A percentile compares a stretch with the other conserved stretches of the same genome.
phyloP scores from a whole-genome alignment of 2,797 vertebrate species.

The Tragopan temminckii region DNA sequence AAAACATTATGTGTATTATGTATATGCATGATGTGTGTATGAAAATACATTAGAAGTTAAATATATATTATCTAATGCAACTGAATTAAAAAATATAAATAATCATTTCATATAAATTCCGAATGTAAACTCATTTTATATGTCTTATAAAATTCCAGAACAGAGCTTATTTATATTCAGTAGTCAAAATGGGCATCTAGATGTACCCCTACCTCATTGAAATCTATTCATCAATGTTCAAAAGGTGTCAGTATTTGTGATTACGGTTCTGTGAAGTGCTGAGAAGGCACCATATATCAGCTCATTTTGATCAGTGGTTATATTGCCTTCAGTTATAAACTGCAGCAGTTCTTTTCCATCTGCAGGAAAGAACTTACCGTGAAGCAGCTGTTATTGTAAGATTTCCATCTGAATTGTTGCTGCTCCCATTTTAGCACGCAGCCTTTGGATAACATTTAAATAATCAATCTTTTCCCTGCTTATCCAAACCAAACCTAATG shows the following conservation, averaged over 20 bases:
- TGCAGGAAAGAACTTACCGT: neutral
- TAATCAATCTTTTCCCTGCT: conserved; percentile 44
- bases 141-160: neutral
- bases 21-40: neutral
- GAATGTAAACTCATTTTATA: neutral
- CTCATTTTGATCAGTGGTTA: conserved; percentile 16
- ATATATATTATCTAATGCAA: neutral
- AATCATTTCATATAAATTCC: neutral
- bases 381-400: conserved; percentile 10
- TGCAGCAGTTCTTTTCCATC: conserved; percentile 10
- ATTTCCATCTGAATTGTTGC: conserved; percentile 20
- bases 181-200: conserved; percentile 10
- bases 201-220: neutral
- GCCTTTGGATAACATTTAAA: conserved; percentile 12
- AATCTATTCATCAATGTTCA: conserved; percentile 9
- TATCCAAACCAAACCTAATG: neutral
- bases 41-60: neutral
- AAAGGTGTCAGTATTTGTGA: neutral
- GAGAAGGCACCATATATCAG: conserved; percentile 27
- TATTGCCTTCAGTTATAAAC: conserved; percentile 43
- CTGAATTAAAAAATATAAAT: neutral
- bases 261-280: conserved; percentile 23
- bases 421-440: conserved; percentile 32
- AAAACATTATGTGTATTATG: neutral
- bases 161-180: neutral